phyloP scores from a whole-genome alignment of 2,797 vertebrate species.

The Eptatretus atami region DNA sequence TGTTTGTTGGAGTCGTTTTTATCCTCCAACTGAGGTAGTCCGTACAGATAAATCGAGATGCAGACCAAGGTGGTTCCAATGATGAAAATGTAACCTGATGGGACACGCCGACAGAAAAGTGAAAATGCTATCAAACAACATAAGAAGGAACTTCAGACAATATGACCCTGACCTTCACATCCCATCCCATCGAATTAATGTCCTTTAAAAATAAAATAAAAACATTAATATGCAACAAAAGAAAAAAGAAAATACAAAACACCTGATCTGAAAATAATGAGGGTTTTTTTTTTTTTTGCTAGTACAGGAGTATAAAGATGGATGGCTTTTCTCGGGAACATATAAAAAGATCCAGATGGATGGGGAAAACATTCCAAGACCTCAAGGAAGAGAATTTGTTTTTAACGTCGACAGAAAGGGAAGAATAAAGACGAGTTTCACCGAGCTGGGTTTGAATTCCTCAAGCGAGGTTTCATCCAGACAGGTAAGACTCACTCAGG shows the following conservation, averaged over 20 bases:
- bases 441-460: not conserved
- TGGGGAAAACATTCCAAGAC: not conserved
- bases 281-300: no score
- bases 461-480: no score
- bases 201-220: no score
- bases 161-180: no score
- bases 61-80: conserved; percentile 48
- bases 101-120: no score
- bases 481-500: conserved; percentile 35
- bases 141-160: no score
- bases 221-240: no score
- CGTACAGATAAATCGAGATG: conserved; percentile 71
- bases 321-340: not conserved
- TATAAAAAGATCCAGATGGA: not conserved
- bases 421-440: not conserved
- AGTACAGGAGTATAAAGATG: no score
- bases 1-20: conserved; percentile 12
- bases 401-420: not conserved
- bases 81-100: conserved; percentile 22
- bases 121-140: no score
- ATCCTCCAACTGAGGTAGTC: conserved; percentile 61
- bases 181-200: no score
- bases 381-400: not conserved
- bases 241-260: no score
- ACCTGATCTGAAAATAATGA: no score